phyloP scores from a whole-genome alignment of 2,797 vertebrate genomes.

The Carapus acus region DNA sequence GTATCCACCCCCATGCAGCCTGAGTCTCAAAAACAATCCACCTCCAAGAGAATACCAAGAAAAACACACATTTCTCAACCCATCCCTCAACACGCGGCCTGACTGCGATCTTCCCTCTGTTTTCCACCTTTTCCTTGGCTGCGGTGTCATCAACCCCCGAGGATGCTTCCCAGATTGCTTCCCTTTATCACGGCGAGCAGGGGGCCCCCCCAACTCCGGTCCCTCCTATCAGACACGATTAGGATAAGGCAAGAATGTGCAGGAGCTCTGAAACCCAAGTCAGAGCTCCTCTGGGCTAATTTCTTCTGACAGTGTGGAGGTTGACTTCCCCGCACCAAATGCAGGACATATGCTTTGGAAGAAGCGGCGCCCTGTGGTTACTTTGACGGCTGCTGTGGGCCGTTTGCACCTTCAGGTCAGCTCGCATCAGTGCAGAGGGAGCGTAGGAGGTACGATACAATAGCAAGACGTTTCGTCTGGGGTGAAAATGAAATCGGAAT shows the following conservation, averaged over 20 bases:
- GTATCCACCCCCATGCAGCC: slow-evolving; percentile 18
- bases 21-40: slow-evolving; percentile 10
- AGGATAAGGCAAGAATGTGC: slow-evolving; percentile 74
- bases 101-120: slow-evolving; percentile 19
- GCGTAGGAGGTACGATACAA: not conserved
- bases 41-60: slow-evolving; percentile 6
- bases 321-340: slow-evolving; percentile 13
- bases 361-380: not conserved
- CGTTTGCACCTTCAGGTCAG: not conserved
- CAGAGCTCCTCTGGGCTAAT: slow-evolving; percentile 31
- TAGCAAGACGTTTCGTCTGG: not conserved
- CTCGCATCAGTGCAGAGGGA: not conserved
- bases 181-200: slow-evolving; percentile 52
- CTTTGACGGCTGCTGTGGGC: not conserved
- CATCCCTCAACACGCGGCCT: slow-evolving; percentile 33
- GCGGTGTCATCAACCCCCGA: slow-evolving; percentile 39
- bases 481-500: no score
- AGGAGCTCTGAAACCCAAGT: slow-evolving; percentile 49
- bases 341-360: not conserved
- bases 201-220: slow-evolving; percentile 21
- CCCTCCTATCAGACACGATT: slow-evolving; percentile 56
- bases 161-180: slow-evolving; percentile 54
- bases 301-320: slow-evolving; percentile 14
- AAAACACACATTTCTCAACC: slow-evolving; percentile 20
- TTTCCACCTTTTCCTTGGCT: slow-evolving; percentile 20